Evolutionary conservation across 92 coral and sea anemone species (phyloP).

Genomic region (Siderastrea radians): DNA sequence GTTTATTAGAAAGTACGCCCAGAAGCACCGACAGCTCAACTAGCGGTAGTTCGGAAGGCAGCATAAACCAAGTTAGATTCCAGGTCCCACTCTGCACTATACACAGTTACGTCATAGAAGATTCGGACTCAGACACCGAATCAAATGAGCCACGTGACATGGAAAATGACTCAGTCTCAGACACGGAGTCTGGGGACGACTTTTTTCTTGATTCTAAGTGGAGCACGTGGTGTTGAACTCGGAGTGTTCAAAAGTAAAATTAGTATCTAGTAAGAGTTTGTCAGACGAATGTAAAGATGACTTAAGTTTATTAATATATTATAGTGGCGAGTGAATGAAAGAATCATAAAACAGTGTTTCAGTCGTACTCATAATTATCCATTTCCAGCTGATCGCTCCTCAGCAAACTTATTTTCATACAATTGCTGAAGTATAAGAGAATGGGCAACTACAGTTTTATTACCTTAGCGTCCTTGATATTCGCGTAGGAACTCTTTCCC

Average conservation of each 20-base stretch:
- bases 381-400: no score
- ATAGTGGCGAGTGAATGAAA: no score
- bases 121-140: constrained; percentile 78
- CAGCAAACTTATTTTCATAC: no score
- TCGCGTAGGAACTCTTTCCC: no score
- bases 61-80: constrained; percentile 87
- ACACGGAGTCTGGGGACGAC: constrained; percentile 34
- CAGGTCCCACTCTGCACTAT: constrained; percentile 93
- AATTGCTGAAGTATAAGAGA: no score
- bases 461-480: no score
- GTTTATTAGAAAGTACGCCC: constrained; percentile 44
- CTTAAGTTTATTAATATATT: not conserved
- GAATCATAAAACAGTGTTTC: no score
- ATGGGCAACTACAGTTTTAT: no score
- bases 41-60: constrained; percentile 77
- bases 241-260: no score
- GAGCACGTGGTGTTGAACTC: constrained; percentile 83
- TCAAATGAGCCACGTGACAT: constrained; percentile 37
- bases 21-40: constrained; percentile 74
- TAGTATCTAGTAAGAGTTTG: not conserved
- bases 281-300: not conserved
- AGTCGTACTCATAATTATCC: no score
- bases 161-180: constrained; percentile 29
- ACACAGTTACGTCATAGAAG: constrained; percentile 87
- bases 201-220: constrained; percentile 58